Conservation (phyloP, 2,888 invertebrate genomes). For the Hipparchia sbordonii region DNA sequence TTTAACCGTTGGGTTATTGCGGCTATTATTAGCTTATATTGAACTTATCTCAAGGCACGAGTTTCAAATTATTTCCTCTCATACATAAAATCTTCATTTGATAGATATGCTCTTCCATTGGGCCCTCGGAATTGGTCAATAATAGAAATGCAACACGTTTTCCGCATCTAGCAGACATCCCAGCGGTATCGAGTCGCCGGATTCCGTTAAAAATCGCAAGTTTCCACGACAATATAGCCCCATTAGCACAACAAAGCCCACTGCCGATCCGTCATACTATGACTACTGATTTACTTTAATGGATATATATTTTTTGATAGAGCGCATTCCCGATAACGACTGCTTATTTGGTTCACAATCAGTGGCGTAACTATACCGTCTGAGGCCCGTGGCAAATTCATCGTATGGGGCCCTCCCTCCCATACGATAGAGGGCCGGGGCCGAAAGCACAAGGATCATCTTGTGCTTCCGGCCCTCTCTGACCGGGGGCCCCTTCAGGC, state of each 20-base stretch:
- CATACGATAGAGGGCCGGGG: too few species aligned
- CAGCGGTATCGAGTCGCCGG: constrained; percentile 29
- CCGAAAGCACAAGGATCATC: too few species aligned
- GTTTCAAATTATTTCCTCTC: not conserved
- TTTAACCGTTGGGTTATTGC: too few species aligned
- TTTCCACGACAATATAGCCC: constrained; percentile 48
- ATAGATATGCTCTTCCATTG: constrained; percentile 1
- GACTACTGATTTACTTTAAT: constrained; percentile 82
- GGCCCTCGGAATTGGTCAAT: not conserved
- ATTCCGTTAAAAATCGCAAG: constrained; percentile 43
- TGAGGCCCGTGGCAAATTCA: too few species aligned
- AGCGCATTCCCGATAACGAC: constrained; percentile 38
- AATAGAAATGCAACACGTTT: constrained; percentile 15
- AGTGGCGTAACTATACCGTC: too few species aligned
- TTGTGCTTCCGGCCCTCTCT: too few species aligned
- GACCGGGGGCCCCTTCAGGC: too few species aligned
- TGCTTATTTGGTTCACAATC: not conserved
- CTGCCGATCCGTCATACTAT: constrained; percentile 77
- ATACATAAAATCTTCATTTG: not conserved
- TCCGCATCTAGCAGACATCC: constrained; percentile 19
- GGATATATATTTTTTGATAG: constrained; percentile 74
- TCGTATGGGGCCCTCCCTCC: too few species aligned
- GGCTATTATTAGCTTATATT: too few species aligned
- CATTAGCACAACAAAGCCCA: constrained; percentile 78
- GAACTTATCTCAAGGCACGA: not conserved